Evolutionary conservation across 1,140 invertebrate species (phyloP).

Genomic region (Chelonus insularis): DNA sequence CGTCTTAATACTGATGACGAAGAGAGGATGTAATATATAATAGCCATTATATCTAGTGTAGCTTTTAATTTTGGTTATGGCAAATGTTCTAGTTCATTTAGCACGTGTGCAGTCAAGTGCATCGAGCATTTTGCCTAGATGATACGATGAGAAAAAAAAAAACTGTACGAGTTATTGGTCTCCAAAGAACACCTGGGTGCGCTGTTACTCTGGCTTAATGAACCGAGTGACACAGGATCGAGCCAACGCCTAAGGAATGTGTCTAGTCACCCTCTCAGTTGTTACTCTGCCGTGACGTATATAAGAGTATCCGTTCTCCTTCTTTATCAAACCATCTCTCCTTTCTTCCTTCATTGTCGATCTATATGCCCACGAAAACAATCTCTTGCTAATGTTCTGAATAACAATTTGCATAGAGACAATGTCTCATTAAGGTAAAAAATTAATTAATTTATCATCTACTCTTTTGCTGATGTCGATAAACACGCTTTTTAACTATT

Average conservation of each 20-base stretch:
- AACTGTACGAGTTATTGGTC: conserved; percentile 15
- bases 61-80: conserved; percentile 20
- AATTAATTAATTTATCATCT: not conserved
- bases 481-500: too few relatives aligned
- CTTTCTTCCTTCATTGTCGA: not conserved
- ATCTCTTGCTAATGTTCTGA: not conserved
- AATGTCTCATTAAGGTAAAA: conserved; percentile 2
- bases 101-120: conserved; percentile 16
- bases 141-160: not conserved
- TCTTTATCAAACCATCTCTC: not conserved
- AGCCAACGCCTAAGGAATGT: conserved; percentile 47
- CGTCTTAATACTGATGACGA: not conserved
- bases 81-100: conserved; percentile 23
- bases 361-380: not conserved
- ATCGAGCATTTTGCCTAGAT: not conserved
- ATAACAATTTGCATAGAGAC: conserved; percentile 4
- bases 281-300: conserved; percentile 22
- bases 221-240: conserved; percentile 53
- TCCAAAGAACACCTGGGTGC: conserved; percentile 22
- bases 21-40: not conserved
- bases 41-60: not conserved
- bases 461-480: too few relatives aligned
- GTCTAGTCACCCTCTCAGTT: conserved; percentile 43
- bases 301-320: conserved; percentile 39
- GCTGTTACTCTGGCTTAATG: conserved; percentile 42